Evolutionary conservation across 2,888 invertebrate genomes (phyloP).

Genomic region (Leptopilina syphax): DNA sequence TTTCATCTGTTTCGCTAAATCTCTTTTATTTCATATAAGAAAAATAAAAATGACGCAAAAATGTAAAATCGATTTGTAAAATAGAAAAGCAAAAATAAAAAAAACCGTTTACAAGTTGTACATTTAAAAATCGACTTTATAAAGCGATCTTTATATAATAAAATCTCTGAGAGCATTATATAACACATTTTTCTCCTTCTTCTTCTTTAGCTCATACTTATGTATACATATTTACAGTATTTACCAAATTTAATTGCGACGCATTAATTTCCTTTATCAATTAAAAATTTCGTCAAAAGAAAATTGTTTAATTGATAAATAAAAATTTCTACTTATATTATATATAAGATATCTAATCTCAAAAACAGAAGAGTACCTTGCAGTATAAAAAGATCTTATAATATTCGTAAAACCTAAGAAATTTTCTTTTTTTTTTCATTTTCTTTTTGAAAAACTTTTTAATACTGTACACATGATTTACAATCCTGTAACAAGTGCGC

Average conservation of each 20-base stretch:
- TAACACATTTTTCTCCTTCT: not conserved
- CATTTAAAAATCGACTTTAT: not conserved
- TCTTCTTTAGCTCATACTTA: slow-evolving; percentile 19
- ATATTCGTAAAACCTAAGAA: slow-evolving; percentile 47
- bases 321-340: not conserved
- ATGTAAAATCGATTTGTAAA: slow-evolving; percentile 1
- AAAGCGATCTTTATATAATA: slow-evolving; percentile 27
- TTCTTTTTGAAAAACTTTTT: slow-evolving; percentile 42
- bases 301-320: no score
- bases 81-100: not conserved
- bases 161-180: slow-evolving; percentile 25
- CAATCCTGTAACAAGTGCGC: slow-evolving; percentile 39
- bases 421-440: slow-evolving; percentile 15
- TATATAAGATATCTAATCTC: slow-evolving; percentile 44
- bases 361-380: slow-evolving; percentile 44
- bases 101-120: slow-evolving; percentile 1
- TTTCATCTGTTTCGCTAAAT: not conserved
- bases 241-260: slow-evolving; percentile 25
- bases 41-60: slow-evolving; percentile 21
- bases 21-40: slow-evolving; percentile 26
- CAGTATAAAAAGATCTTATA: slow-evolving; percentile 43
- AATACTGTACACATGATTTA: slow-evolving; percentile 49
- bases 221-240: slow-evolving; percentile 35
- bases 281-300: not conserved
- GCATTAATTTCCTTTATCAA: slow-evolving; percentile 20